These are phyloP conservation scores for Drosophila insularis DNA, from an alignment of 1,140 invertebrate genomes.

Conservation along the genomic window DNA sequence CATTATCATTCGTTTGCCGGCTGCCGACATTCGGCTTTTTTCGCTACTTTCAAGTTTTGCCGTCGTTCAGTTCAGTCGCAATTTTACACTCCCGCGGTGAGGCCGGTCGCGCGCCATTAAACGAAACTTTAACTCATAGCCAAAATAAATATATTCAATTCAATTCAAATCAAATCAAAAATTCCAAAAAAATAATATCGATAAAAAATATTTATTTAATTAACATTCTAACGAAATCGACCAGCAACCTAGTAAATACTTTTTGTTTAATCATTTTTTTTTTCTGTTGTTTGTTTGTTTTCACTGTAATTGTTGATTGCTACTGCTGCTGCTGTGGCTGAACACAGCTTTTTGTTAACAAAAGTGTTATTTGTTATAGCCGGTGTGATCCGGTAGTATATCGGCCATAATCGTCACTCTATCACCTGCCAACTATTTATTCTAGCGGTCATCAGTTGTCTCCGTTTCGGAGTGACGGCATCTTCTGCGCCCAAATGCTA, in stretches of 20 bases:
- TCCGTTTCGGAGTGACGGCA: constrained; percentile 27
- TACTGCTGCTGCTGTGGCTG: too few species aligned
- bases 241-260: neutral
- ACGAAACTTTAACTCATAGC: constrained; percentile 10
- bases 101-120: constrained; percentile 62
- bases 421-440: constrained; percentile 7
- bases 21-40: constrained; percentile 48
- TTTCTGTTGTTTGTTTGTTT: neutral
- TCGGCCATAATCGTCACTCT: neutral
- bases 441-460: neutral
- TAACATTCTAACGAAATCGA: neutral
- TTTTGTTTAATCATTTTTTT: neutral
- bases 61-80: constrained; percentile 52
- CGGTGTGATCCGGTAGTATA: neutral
- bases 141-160: constrained; percentile 1
- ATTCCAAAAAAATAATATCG: neutral
- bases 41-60: constrained; percentile 42
- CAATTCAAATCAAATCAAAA: neutral
- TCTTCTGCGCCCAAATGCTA: constrained; percentile 49
- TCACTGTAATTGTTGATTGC: constrained; percentile 3
- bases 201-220: neutral
- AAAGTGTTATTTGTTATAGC: constrained; percentile 10
- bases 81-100: constrained; percentile 68
- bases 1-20: constrained; percentile 15
- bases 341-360: neutral